Base-by-base conservation (phyloP, 2,113 vertebrate species). In the Ceyx cyanopectus region DNA sequence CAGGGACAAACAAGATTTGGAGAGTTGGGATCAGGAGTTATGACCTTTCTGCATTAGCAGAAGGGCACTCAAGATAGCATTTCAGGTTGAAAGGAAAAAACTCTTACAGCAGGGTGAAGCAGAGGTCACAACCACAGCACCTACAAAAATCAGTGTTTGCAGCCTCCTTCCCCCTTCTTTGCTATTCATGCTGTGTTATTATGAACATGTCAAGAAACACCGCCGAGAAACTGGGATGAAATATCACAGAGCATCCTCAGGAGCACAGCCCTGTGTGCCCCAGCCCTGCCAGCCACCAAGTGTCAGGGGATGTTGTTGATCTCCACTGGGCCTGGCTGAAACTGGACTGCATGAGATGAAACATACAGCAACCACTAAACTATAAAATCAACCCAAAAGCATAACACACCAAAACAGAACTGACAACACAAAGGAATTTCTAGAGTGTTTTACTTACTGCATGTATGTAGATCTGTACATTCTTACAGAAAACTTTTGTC, bases 281-380 rank as follows among this genome's bases (percentile, higher is more conserved):
- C 69, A 48, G 43, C 40, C 20, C 57, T 32, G 50, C 22, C 0
- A 0, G 20, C 5, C 9, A 5, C 65, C 1, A 0, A 21, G 16
- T 2, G 13, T 5, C 43, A n/a, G 21, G 80, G 62, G 50, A 24
- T 45, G 22, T 34, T 4, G 1, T 43, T 1, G 12, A 40, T 34
- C 60, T 53, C 83, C 23, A 23, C 54, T 26, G 16, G 22, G 26
- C 34, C 34, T 12, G 27, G 27, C 58, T 77, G 30, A 57, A 6
- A 60, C 20, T 8, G 41, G 30, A 48, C 7, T 45, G 37, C 41
- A 19, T 0, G 0, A 54, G 20, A 48, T 13, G 43, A 20, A 60
- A 19, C 60, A 12, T 7, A 48, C 12, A 70, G n/a, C 12, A 56
- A 29, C 20, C 2, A 6, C 54, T 26, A 10, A 3, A 1, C 2